Percentiles rank a stretch among this genome's conserved stretches.
Evolutionary conservation across 2,113 vertebrate genomes (phyloP).

Genomic region (Cisticola juncidis): DNA sequence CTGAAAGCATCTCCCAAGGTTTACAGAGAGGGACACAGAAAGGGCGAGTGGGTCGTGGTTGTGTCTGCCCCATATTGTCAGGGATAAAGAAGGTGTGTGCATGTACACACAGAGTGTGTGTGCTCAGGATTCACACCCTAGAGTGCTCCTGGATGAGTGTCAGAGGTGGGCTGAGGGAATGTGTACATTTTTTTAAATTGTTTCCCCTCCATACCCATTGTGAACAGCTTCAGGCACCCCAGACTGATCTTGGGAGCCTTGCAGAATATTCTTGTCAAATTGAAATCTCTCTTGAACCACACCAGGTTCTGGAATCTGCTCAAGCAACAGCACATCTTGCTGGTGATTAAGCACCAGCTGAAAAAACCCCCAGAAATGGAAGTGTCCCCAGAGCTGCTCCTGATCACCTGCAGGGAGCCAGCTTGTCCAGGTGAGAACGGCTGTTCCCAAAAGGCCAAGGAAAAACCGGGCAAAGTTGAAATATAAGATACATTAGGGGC

Average conservation of each 20-base stretch:
- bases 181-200: not conserved
- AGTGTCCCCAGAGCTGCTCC: not conserved
- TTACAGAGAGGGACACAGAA: not conserved
- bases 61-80: not conserved
- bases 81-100: not conserved
- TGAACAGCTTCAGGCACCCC: not conserved
- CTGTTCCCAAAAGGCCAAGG: not conserved
- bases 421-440: not conserved
- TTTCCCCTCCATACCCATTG: not conserved
- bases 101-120: too few species aligned
- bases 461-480: not conserved
- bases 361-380: not conserved
- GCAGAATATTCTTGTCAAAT: not conserved
- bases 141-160: not conserved
- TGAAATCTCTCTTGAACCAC: not conserved
- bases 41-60: not conserved
- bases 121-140: not conserved
- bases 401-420: not conserved
- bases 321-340: not conserved
- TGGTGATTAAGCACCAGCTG: not conserved
- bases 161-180: not conserved
- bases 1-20: not conserved
- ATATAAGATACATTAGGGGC: not conserved
- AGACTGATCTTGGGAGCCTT: not conserved
- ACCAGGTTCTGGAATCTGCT: not conserved